Percentiles rank a stretch among this genome's conserved stretches.
These are phyloP conservation scores for Antheraea pernyi DNA, from an alignment of 1,140 invertebrate genomes.

Conservation along the genomic window DNA sequence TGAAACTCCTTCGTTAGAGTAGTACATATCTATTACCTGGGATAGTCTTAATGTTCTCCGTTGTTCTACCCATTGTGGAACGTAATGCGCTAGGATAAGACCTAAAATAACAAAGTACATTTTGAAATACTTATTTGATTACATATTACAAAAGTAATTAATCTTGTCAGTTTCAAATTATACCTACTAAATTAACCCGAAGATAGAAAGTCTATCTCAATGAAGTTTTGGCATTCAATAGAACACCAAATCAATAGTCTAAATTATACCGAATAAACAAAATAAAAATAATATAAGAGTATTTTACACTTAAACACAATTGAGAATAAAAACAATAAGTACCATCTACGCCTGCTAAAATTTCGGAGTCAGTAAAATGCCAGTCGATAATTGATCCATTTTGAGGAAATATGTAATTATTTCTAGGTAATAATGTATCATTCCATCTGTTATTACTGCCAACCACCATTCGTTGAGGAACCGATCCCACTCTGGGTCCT, in stretches of 20 bases:
- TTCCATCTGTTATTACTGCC: conserved; percentile 83
- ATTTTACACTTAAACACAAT: not conserved
- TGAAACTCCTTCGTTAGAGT: conserved; percentile 81
- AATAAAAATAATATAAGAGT: too few species aligned
- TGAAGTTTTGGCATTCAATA: too few species aligned
- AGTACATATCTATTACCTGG: conserved; percentile 85
- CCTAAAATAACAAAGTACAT: conserved; percentile 62
- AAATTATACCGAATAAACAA: too few species aligned
- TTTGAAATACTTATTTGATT: not conserved
- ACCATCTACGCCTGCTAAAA: conserved; percentile 85
- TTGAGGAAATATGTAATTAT: conserved; percentile 78
- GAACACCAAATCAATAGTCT: too few species aligned
- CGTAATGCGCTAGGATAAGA: conserved; percentile 80
- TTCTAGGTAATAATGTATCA: conserved; percentile 80
- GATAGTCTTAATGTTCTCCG: conserved; percentile 80
- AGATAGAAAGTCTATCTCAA: too few species aligned
- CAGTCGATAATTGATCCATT: conserved; percentile 71
- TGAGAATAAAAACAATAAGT: conserved; percentile 13
- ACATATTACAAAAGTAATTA: too few species aligned
- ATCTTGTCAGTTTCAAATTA: too few species aligned
- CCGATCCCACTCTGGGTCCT: conserved; percentile 70
- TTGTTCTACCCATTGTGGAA: conserved; percentile 76
- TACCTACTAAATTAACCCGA: too few species aligned
- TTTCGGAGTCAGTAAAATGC: conserved; percentile 83
- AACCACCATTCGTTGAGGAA: conserved; percentile 62